Percentiles rank a stretch among this genome's conserved stretches.
These are phyloP conservation scores for Typhlomys cinereus DNA, from an alignment of 2,113 vertebrate species.

Conservation along the genomic window DNA sequence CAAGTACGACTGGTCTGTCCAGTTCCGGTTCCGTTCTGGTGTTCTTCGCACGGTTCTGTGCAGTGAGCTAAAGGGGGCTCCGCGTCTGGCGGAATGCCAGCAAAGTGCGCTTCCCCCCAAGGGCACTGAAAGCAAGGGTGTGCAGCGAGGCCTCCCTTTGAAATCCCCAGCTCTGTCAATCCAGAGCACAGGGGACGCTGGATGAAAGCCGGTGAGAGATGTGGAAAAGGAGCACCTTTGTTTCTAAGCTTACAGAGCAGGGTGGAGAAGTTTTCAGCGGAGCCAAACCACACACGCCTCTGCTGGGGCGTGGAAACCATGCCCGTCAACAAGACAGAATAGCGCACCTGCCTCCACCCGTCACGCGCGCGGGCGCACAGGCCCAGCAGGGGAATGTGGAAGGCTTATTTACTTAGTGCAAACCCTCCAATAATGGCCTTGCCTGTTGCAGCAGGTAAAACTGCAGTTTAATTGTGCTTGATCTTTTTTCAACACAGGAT, in stretches of 20 bases:
- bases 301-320: slow-evolving; percentile 67
- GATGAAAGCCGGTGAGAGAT: slow-evolving; percentile 74
- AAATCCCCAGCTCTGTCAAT: slow-evolving; percentile 64
- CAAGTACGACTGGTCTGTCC: not conserved
- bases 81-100: not conserved
- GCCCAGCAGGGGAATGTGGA: not conserved
- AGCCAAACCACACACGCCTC: slow-evolving; percentile 79
- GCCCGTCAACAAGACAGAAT: slow-evolving; percentile 38
- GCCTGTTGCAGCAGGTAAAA: slow-evolving; percentile 81
- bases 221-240: slow-evolving; percentile 68
- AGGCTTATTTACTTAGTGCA: slow-evolving; percentile 80
- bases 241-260: slow-evolving; percentile 69
- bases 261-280: slow-evolving; percentile 76
- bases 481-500: slow-evolving; percentile 74
- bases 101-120: accelerated
- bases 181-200: slow-evolving; percentile 34
- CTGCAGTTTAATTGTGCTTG: slow-evolving; percentile 7
- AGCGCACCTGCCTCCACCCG: slow-evolving; percentile 57
- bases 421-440: slow-evolving; percentile 73
- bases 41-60: not conserved
- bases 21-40: not conserved
- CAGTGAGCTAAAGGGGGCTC: not conserved
- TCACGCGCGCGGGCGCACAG: not conserved
- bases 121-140: not conserved
- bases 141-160: slow-evolving; percentile 55